Conservation (phyloP, 2,888 invertebrate species). For the Crioceris asparagi region DNA sequence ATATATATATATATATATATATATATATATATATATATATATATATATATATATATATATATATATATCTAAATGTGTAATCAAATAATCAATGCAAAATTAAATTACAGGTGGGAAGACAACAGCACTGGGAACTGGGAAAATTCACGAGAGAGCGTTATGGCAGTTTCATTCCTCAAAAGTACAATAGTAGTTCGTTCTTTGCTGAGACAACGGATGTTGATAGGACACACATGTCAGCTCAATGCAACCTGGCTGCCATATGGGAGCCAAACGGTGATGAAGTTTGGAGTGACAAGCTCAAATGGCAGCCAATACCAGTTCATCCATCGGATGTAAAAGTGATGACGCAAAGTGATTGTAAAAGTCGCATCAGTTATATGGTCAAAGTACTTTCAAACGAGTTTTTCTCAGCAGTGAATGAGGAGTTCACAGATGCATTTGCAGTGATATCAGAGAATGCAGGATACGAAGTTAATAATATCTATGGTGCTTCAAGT, state of each 20-base stretch:
- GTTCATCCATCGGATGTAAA: constrained; percentile 50
- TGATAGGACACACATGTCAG: constrained; percentile 79
- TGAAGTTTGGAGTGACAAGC: constrained; percentile 45
- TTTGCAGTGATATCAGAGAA: constrained; percentile 26
- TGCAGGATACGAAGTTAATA: constrained; percentile 4
- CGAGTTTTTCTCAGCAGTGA: constrained; percentile 35
- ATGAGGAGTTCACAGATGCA: constrained; percentile 42
- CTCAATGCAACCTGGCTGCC: constrained; percentile 63
- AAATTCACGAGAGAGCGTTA: constrained; percentile 60
- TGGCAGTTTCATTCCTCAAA: constrained; percentile 41
- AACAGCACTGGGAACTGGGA: constrained; percentile 60
- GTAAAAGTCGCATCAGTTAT: no score
- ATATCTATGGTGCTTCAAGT: background rate
- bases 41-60: no score
- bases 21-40: no score
- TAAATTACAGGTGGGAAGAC: constrained; percentile 46
- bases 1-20: no score
- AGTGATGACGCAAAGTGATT: no score
- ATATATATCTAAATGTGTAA: no score
- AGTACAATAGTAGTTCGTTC: constrained; percentile 43
- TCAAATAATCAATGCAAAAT: no score
- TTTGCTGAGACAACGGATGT: constrained; percentile 61
- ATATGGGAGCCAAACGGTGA: constrained; percentile 49
- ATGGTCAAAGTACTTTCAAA: no score
- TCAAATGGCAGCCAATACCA: constrained; percentile 63